Percentiles rank a stretch among this genome's conserved stretches.
phyloP scores from a whole-genome alignment of 2,113 vertebrate species.

The Poeciliopsis turrubarensis region DNA sequence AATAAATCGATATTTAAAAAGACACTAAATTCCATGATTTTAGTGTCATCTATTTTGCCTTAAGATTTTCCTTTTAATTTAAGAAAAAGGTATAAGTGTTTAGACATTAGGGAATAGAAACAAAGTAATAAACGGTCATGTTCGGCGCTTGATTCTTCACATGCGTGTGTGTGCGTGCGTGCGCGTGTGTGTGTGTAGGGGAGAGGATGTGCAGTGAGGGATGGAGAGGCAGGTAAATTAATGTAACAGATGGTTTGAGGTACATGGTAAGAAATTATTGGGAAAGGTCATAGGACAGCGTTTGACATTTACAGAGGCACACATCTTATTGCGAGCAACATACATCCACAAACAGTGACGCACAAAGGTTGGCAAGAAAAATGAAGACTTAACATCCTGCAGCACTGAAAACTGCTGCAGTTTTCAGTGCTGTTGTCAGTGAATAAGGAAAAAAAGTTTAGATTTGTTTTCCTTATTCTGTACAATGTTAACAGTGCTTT shows the following conservation, averaged over 20 bases:
- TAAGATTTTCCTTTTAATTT: neutral
- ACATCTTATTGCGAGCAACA: constrained; percentile 32
- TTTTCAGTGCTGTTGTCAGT: no score
- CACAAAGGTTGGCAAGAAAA: neutral
- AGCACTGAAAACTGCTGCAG: no score
- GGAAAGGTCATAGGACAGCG: constrained; percentile 60
- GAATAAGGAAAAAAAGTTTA: no score
- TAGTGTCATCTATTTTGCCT: neutral
- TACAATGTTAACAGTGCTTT: no score
- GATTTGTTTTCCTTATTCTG: no score
- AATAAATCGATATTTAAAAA: neutral
- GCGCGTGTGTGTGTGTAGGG: neutral
- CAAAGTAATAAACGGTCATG: neutral
- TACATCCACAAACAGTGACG: constrained; percentile 6
- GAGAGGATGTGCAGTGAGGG: neutral
- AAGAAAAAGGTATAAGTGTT: neutral
- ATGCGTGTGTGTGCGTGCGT: neutral
- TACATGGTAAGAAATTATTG: constrained; percentile 50
- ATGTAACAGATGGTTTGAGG: constrained; percentile 54
- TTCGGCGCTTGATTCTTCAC: neutral
- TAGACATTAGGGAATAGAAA: neutral
- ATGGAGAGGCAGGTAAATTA: constrained; percentile 47
- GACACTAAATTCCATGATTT: neutral
- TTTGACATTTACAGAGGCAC: constrained; percentile 63
- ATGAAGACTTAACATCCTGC: no score